Evolutionary conservation across 1,140 invertebrate genomes (phyloP), one percentile per base, ranked within the genome.

Genomic region (Caerostris extrusa): DNA sequence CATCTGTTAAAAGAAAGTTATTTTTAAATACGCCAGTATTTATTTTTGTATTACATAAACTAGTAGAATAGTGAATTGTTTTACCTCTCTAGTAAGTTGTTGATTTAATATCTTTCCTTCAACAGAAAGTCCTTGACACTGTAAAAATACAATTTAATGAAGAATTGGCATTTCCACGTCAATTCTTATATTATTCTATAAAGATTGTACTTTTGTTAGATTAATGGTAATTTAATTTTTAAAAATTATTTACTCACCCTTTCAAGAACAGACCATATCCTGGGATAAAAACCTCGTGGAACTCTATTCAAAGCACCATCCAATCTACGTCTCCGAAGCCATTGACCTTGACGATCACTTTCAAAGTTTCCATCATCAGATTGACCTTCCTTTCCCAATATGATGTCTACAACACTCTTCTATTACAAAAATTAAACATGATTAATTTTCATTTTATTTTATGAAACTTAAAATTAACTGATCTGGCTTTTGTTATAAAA

Each of bases 251-350:
- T 19, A 95, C 95, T 95, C 96, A 98, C 98, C 96, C 97, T 97
- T 96, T 99, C 98, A 12, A 99, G 96, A 77, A 99, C 90, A 7
- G 81, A 94, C 98, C 99, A 99, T 17, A 99, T 98, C 94, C 98
- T 97, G 5, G 98, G 97, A 96, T 99, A 99, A 96, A 99, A 99
- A 95, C 99, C 98, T 93, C 98, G 96, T 0, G 99, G 99, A 0
- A 99, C 99, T 95, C 99, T 97, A 96, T 99, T 99, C 3, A 99
- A 96, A 10, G 99, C 98, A 5, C 99, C 99, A 96, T 99, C 99
- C 14, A 99, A 96, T 94, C 99, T 96, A 50, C 99, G 96, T 90
- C 99, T 97, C 83, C 99, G 96, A 85, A 99, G 96, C 99, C 99
- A 99, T 95, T 99, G 99, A 0, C 99, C 99, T 96, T 99, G 98